A percentile compares a stretch with the other conserved stretches of the same genome.
phyloP scores from a whole-genome alignment of 2,797 vertebrate genomes.

The Enteromius radiatus region DNA sequence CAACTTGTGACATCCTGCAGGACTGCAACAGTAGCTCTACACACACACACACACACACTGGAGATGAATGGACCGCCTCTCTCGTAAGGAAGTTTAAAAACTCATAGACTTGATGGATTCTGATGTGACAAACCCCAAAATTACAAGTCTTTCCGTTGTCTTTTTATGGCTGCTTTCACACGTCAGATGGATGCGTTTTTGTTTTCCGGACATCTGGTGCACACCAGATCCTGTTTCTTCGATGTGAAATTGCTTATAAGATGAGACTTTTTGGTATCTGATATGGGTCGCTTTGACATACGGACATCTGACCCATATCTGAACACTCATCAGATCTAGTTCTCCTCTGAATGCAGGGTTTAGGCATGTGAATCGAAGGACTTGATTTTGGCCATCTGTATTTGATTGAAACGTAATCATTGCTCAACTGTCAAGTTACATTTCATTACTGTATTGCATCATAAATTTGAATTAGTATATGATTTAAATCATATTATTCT shows the following conservation, averaged over 20 bases:
- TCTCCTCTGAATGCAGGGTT: not conserved
- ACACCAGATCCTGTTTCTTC: not conserved
- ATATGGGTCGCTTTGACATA: not conserved
- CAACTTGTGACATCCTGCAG: constrained; percentile 77
- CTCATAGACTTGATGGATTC: not conserved
- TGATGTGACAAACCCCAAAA: not conserved
- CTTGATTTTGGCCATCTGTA: not conserved
- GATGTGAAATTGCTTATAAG: not conserved
- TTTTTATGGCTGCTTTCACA: not conserved
- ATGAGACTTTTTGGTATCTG: not conserved
- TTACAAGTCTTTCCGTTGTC: not conserved
- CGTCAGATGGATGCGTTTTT: not conserved
- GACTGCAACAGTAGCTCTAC: constrained; percentile 77
- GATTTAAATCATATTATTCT: not conserved
- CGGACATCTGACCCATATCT: constrained; percentile 2
- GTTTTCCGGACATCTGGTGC: constrained; percentile 14
- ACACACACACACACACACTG: constrained; percentile 67
- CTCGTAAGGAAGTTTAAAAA: not conserved
- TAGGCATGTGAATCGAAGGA: not conserved
- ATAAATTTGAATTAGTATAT: not conserved
- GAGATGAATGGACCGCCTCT: too few relatives aligned
- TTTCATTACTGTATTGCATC: not conserved
- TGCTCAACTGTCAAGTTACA: not conserved
- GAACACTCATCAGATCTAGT: not conserved
- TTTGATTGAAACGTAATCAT: not conserved